Conservation (phyloP, 2,888 invertebrate species). For the Eucriotettix oculatus region DNA sequence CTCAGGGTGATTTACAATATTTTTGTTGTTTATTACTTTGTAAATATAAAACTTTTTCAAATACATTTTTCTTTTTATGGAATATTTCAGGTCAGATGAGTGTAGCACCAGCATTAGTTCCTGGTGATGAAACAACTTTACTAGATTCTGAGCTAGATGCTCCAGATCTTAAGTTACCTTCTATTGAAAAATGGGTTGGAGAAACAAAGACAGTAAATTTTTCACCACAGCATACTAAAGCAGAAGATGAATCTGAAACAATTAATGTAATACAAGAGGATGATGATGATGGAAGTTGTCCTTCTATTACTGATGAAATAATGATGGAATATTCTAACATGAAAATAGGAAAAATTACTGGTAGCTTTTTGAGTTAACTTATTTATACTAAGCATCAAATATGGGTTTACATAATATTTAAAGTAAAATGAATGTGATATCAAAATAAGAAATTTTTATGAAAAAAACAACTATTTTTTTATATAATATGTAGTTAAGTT, state of each 20-base stretch:
- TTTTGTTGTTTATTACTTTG: no score
- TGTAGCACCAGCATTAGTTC: constrained; percentile 23
- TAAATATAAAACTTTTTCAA: no score
- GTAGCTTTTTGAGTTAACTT: not conserved
- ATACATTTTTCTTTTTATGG: no score
- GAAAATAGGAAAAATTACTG: constrained; percentile 9
- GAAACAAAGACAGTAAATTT: constrained; percentile 3
- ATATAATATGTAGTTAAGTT: no score
- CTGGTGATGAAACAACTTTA: constrained; percentile 23
- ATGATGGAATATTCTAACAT: constrained; percentile 11
- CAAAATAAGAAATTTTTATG: no score
- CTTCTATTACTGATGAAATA: constrained; percentile 10
- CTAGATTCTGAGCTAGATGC: constrained; percentile 20
- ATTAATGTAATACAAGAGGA: not conserved
- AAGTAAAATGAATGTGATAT: no score
- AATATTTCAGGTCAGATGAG: constrained; percentile 26
- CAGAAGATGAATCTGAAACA: not conserved
- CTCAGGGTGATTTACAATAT: no score
- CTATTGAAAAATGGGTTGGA: constrained; percentile 12
- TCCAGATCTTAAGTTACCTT: constrained; percentile 20
- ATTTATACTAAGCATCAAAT: no score
- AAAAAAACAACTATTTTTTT: no score
- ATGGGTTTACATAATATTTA: no score
- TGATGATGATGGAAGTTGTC: constrained; percentile 6
- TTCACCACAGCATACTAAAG: not conserved